Conservation (phyloP, 2,888 invertebrate species). For the Pollenia labialis region DNA sequence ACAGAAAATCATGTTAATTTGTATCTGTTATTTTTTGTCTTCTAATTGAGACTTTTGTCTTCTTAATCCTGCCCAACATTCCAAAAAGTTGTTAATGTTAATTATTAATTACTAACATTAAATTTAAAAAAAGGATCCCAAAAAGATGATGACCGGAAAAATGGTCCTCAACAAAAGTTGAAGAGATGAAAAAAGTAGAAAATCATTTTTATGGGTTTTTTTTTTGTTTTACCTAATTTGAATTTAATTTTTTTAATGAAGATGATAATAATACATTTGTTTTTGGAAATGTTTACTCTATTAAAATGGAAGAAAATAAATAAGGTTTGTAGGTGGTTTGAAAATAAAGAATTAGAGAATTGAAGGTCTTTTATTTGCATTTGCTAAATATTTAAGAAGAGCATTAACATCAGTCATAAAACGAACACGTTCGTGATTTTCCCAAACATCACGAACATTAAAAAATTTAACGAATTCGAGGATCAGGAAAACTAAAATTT, state of each 20-base stretch:
- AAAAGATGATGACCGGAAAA: conserved; percentile 14
- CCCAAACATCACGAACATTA: no score
- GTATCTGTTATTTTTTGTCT: not conserved
- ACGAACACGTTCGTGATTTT: no score
- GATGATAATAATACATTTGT: no score
- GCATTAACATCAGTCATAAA: no score
- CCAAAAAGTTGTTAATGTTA: conserved; percentile 33
- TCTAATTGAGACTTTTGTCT: conserved; percentile 26
- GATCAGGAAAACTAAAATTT: no score
- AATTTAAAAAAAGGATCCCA: conserved; percentile 7
- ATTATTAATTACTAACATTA: conserved; percentile 53
- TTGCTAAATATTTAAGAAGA: no score
- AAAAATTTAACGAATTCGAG: no score
- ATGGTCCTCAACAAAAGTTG: conserved; percentile 18
- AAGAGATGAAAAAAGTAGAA: not conserved
- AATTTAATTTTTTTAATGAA: not conserved
- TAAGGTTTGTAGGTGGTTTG: no score
- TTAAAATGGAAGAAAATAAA: no score
- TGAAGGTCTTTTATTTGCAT: no score
- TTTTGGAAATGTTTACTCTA: no score
- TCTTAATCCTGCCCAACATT: conserved; percentile 11
- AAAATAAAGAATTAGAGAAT: no score
- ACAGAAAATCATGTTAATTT: not conserved
- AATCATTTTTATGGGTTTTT: conserved; percentile 14
- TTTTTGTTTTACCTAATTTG: not conserved